phyloP scores from a whole-genome alignment of 2,113 vertebrate genomes.

The Campylomormyrus tamandua region DNA sequence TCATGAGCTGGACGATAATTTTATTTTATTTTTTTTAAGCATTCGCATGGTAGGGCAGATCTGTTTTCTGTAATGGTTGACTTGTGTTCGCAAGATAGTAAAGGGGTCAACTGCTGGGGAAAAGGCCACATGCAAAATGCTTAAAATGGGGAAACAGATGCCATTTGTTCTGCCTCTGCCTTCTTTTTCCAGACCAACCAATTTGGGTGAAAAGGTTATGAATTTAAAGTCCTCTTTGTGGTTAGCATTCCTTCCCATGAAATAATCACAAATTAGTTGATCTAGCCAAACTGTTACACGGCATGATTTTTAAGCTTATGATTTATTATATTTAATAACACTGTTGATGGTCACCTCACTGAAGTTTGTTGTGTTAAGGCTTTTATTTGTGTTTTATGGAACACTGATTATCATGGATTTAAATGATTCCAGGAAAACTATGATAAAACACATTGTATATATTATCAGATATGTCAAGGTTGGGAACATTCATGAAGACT shows the following conservation, averaged over 20 bases:
- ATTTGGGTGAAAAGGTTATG: conserved; percentile 30
- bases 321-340: conserved; percentile 4
- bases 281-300: conserved; percentile 14
- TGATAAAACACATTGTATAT: not conserved
- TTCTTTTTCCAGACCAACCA: conserved; percentile 34
- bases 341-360: not conserved
- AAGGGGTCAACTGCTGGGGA: conserved; percentile 38
- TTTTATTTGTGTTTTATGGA: not conserved
- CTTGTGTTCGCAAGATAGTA: conserved; percentile 41
- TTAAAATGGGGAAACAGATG: conserved; percentile 45
- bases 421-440: not conserved
- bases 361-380: not conserved
- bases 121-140: conserved; percentile 50
- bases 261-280: conserved; percentile 21
- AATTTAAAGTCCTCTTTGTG: conserved; percentile 36
- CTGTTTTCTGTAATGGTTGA: conserved; percentile 52
- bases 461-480: not conserved
- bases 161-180: conserved; percentile 39
- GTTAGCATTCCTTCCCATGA: conserved; percentile 2
- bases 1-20: conserved; percentile 1
- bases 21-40: too few species aligned
- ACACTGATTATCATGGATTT: not conserved
- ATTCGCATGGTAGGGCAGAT: conserved; percentile 28
- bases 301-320: not conserved
- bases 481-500: not conserved